Evolutionary conservation across 2,888 invertebrate species (phyloP).

Genomic region (Polydrusus tereticollis): DNA sequence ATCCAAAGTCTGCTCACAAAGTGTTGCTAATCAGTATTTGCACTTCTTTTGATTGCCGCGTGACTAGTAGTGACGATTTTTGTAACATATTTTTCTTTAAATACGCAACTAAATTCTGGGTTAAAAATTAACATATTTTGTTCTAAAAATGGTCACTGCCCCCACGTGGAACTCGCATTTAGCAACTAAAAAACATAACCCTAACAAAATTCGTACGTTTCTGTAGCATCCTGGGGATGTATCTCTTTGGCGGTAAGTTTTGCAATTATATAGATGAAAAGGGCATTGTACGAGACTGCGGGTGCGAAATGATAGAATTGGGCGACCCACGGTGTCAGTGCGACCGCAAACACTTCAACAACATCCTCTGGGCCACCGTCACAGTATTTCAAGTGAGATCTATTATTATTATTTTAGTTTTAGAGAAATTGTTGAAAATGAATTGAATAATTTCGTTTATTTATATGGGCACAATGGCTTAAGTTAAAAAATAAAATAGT

Average conservation of each 20-base stretch:
- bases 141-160: constrained; percentile 18
- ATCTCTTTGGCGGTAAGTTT: constrained; percentile 99
- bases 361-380: constrained; percentile 96
- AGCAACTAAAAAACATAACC: constrained; percentile 20
- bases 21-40: constrained; percentile 2
- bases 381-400: constrained; percentile 96
- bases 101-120: no score
- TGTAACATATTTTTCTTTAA: background rate
- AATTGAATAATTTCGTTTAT: background rate
- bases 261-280: constrained; percentile 94
- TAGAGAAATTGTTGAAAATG: background rate
- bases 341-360: constrained; percentile 99
- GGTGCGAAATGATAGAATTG: constrained; percentile 83
- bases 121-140: background rate
- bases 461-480: background rate
- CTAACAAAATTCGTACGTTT: constrained; percentile 40
- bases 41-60: background rate
- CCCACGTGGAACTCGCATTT: background rate
- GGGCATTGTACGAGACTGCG: constrained; percentile 86
- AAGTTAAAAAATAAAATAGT: no score
- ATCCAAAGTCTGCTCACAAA: constrained; percentile 3
- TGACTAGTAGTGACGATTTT: constrained; percentile 7
- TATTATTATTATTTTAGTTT: constrained; percentile 35
- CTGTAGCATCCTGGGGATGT: constrained; percentile 98
- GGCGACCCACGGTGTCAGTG: constrained; percentile 93